phyloP scores from a whole-genome alignment of 1,140 invertebrate genomes.

The Micrasema longulum region DNA sequence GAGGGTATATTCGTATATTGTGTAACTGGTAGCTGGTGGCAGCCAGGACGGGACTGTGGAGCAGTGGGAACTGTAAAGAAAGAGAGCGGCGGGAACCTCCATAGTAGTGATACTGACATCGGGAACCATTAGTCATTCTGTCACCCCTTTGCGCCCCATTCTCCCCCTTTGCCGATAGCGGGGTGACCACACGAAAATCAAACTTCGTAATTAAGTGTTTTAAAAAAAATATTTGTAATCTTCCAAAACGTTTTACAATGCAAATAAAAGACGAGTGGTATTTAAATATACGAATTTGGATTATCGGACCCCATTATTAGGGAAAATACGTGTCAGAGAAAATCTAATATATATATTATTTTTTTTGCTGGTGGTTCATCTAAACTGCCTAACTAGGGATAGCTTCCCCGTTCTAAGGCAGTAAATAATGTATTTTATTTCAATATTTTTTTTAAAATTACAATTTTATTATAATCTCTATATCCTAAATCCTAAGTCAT shows the following conservation, averaged over 20 bases:
- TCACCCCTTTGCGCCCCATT: conserved; percentile 51
- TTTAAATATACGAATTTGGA: neutral
- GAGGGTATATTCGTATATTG: conserved; percentile 41
- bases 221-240: neutral
- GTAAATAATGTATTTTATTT: too few species aligned
- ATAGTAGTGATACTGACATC: conserved; percentile 52
- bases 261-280: neutral
- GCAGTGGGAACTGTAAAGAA: too few species aligned
- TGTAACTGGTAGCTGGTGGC: too few species aligned
- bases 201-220: neutral
- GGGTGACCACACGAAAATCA: conserved; percentile 1
- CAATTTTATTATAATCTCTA: too few species aligned
- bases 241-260: neutral
- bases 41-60: conserved; percentile 28
- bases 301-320: neutral
- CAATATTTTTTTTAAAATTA: too few species aligned
- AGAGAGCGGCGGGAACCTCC: conserved; percentile 40
- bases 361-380: neutral
- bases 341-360: too few species aligned
- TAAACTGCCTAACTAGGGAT: too few species aligned
- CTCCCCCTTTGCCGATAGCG: conserved; percentile 20
- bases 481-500: too few species aligned
- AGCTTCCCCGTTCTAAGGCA: too few species aligned
- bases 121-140: conserved; percentile 53
- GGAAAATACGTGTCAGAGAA: too few species aligned